These are phyloP conservation scores for Dendrolimus kikuchii DNA, from an alignment of 1,140 invertebrate species.

Conservation along the genomic window DNA sequence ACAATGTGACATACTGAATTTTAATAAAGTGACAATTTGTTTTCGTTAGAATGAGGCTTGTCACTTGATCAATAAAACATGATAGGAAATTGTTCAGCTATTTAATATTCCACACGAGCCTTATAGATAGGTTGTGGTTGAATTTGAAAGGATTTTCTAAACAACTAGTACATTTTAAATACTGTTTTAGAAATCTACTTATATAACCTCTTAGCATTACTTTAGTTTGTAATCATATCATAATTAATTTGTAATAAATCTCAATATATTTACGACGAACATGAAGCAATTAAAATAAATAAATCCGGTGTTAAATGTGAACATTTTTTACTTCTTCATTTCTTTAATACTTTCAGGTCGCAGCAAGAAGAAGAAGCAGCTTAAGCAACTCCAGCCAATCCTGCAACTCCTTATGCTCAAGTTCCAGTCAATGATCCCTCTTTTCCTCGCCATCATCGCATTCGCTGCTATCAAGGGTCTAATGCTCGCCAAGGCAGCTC, in stretches of 20 bases:
- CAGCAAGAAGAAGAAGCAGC: conserved; percentile 78
- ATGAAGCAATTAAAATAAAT: not conserved
- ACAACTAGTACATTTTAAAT: too few species aligned
- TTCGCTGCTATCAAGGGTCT: conserved; percentile 87
- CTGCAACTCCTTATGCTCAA: conserved; percentile 85
- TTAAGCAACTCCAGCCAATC: conserved; percentile 82
- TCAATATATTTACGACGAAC: too few species aligned
- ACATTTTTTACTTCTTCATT: conserved; percentile 1
- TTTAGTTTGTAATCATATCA: not conserved
- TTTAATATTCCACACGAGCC: too few species aligned
- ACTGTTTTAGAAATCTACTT: too few species aligned
- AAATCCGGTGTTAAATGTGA: not conserved
- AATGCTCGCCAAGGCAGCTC: conserved; percentile 84
- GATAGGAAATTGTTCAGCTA: too few species aligned
- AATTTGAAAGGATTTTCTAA: too few species aligned
- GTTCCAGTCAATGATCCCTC: conserved; percentile 82
- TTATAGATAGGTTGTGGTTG: too few species aligned
- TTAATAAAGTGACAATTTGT: conserved; percentile 42
- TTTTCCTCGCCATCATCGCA: conserved; percentile 84
- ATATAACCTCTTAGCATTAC: too few species aligned
- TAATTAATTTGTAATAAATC: not conserved
- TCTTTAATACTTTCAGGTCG: conserved; percentile 69
- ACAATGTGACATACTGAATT: conserved; percentile 57
- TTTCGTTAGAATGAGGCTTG: conserved; percentile 9
- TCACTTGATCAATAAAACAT: too few species aligned